Base-by-base conservation (phyloP, 1,140 invertebrate genomes). In the Doryteuthis pealeii region DNA sequence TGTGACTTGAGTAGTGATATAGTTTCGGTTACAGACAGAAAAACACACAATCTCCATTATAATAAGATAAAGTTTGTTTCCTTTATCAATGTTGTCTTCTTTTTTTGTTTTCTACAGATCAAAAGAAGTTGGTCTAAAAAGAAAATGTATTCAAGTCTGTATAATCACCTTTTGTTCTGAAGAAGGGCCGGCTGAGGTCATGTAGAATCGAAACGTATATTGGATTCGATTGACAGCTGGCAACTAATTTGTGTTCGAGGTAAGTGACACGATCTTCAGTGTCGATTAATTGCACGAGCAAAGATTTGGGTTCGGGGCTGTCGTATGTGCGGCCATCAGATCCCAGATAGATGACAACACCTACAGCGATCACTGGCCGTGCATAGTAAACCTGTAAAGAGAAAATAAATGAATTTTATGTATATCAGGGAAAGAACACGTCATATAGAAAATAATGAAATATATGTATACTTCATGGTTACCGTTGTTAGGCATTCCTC, bases 291-390 rank as follows among this genome's bases (percentile, higher is more conserved):
- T 74, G 72, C 14, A 82, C 74, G 32, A 71, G 71, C 3, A 84
- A 22, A 18, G 43, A 72, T 73, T 78, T 79, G 35, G 68, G 68
- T 18, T 77, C 70, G 30, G 72, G 74, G 54, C 74, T 75, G 54
- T 66, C 54, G 10, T 77, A 69, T 1, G 73, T 79, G 2, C 74
- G 74, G 22, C 82, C 79, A 71, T 84, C 85, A 0, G 85, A 78
- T 2, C 75, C 81, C 10, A 86, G 71, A 72, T 85, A 78, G 15
- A 83, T 74, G n/a, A 84, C 77, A 1, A 84, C 80, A 4, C 72
- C 78, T 14, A 77, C 76, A 10, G 79, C 82, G 62, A 84, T 78
- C 4, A 79, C 83, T 8, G 82, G 78, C 30, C 74, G 74, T 15
- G 72, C 58, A 43, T 83, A 74, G 43, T 72, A 72, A 3, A 82